Conservation (phyloP, 2,113 vertebrate species). For the Amia ocellicauda region DNA sequence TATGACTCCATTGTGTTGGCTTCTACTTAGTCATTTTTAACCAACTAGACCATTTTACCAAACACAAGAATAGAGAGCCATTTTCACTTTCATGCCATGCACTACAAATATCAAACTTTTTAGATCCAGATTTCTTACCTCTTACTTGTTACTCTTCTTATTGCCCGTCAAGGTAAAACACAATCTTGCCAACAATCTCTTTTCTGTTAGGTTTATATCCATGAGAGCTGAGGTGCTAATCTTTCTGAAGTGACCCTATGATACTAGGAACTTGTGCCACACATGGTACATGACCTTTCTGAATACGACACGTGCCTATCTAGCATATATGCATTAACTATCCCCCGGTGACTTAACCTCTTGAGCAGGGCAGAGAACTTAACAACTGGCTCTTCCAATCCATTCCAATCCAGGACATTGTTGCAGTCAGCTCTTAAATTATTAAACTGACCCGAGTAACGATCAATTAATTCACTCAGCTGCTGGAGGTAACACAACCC, state of each 20-base stretch:
- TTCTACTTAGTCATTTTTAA: no score
- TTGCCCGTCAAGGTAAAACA: no score
- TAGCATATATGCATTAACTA: constrained; percentile 88
- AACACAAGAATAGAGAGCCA: no score
- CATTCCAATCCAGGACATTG: constrained; percentile 68
- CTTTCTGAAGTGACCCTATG: constrained; percentile 55
- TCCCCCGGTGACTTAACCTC: constrained; percentile 86
- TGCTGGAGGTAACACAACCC: neutral
- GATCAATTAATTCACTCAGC: constrained; percentile 61
- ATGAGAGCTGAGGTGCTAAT: constrained; percentile 46
- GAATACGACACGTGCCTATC: constrained; percentile 85
- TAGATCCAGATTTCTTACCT: no score
- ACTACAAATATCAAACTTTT: no score
- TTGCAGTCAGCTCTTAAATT: constrained; percentile 72
- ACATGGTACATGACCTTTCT: constrained; percentile 79
- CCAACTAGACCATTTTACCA: no score
- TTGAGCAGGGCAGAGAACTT: constrained; percentile 50
- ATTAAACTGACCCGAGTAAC: constrained; percentile 69
- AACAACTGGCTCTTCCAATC: constrained; percentile 66
- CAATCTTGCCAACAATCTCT: no score
- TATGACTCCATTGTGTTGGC: no score
- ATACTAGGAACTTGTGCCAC: constrained; percentile 58
- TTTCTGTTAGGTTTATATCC: constrained; percentile 25
- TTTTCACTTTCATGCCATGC: no score
- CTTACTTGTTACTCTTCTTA: no score